Evolutionary conservation across 2,113 vertebrate species (phyloP).

Genomic region (Rhinoderma darwinii): DNA sequence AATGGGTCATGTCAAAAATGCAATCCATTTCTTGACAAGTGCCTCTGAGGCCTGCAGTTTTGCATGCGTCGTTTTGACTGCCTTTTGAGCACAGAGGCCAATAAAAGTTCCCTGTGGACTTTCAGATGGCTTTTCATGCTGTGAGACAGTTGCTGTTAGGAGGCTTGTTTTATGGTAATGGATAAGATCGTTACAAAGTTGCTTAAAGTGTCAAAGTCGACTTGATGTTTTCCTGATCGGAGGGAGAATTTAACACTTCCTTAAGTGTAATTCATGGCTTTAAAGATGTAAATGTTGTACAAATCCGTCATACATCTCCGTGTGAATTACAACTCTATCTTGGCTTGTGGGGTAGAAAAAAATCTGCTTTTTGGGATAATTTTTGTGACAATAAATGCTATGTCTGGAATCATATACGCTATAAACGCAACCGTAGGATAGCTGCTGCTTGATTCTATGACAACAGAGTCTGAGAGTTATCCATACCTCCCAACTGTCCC

Average conservation of each 20-base stretch:
- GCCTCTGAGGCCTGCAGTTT: constrained; percentile 27
- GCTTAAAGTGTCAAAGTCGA: background rate
- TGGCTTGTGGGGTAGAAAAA: background rate
- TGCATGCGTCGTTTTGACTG: constrained; percentile 33
- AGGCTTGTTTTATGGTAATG: constrained; percentile 20
- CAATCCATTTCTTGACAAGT: constrained; percentile 3
- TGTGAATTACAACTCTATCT: background rate
- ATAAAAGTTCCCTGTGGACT: constrained; percentile 33
- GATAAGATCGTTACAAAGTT: background rate
- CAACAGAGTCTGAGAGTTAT: too few species aligned
- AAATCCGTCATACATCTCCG: background rate
- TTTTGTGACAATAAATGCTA: too few species aligned
- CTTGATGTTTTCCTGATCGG: background rate
- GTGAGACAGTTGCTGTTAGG: constrained; percentile 3
- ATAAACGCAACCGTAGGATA: too few species aligned
- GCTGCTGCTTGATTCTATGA: too few species aligned
- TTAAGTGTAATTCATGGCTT: background rate
- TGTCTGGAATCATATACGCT: too few species aligned
- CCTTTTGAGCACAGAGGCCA: background rate
- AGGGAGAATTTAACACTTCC: background rate
- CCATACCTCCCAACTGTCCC: too few species aligned
- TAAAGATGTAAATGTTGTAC: background rate
- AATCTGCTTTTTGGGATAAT: too few species aligned
- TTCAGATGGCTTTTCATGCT: constrained; percentile 9
- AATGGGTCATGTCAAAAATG: constrained; percentile 44